Percentiles rank a stretch among this genome's conserved stretches.
phyloP scores from a whole-genome alignment of 2,113 vertebrate genomes.

The Columba livia region DNA sequence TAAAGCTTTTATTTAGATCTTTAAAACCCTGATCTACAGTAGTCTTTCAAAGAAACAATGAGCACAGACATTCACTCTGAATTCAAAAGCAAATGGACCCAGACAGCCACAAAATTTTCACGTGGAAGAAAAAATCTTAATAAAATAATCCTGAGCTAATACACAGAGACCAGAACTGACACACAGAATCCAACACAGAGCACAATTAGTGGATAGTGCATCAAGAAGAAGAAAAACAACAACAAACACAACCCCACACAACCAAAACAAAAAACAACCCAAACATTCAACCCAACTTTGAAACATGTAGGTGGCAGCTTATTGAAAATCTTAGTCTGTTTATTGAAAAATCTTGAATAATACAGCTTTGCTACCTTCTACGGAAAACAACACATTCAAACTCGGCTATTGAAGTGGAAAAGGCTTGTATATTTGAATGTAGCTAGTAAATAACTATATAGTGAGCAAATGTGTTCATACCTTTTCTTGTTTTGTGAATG shows the following conservation, averaged over 20 bases:
- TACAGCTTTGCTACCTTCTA: neutral
- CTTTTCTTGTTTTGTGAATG: neutral
- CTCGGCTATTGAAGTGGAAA: neutral
- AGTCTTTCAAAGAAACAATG: neutral
- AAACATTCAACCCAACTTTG: neutral
- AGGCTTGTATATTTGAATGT: neutral
- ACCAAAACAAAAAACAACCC: neutral
- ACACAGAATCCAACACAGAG: neutral
- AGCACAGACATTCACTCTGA: neutral
- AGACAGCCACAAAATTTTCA: neutral
- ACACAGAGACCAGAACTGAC: neutral
- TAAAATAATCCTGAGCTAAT: neutral
- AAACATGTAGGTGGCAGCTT: neutral
- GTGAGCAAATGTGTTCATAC: accelerated
- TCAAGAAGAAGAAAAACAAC: accelerated
- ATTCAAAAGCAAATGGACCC: neutral
- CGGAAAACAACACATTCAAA: neutral
- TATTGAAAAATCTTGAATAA: neutral
- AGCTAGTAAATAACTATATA: neutral
- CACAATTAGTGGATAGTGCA: neutral
- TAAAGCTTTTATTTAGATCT: neutral
- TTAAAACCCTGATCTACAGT: neutral
- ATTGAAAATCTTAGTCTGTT: neutral
- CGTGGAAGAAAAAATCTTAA: neutral
- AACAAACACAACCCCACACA: too few relatives aligned